These are phyloP conservation scores for Platygyra sinensis DNA, from an alignment of 64 coral and sea anemone species.

Conservation along the genomic window DNA sequence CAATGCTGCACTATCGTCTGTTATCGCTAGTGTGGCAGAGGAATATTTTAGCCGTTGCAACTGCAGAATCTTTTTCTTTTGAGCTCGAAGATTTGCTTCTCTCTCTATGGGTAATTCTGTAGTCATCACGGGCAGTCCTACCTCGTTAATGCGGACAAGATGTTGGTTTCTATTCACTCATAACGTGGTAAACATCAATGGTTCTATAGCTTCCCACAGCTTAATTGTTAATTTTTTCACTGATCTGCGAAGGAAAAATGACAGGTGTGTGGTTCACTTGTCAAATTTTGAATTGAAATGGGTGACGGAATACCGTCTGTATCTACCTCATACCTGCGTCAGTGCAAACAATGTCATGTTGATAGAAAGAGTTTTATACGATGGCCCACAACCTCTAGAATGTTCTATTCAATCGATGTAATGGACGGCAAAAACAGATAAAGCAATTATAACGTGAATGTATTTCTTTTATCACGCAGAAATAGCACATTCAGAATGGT, in stretches of 20 bases:
- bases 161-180: neutral
- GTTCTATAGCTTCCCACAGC: neutral
- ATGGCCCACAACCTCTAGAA: neutral
- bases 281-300: constrained; percentile 14
- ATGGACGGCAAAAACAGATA: neutral
- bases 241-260: constrained; percentile 1
- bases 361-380: neutral
- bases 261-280: constrained; percentile 7
- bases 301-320: neutral
- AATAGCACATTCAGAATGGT: neutral
- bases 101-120: constrained; percentile 28
- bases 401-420: neutral
- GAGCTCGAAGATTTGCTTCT: constrained; percentile 32
- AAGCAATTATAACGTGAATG: neutral
- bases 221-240: constrained; percentile 2
- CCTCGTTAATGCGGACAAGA: neutral
- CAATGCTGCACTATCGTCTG: neutral
- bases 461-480: neutral
- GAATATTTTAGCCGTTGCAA: constrained; percentile 30
- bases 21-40: neutral
- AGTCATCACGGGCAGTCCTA: neutral
- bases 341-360: neutral
- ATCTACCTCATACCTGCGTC: neutral
- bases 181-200: constrained; percentile 16
- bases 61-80: constrained; percentile 46